These are phyloP conservation scores for Acronicta psi DNA, from an alignment of 2,888 invertebrate species.

Conservation along the genomic window DNA sequence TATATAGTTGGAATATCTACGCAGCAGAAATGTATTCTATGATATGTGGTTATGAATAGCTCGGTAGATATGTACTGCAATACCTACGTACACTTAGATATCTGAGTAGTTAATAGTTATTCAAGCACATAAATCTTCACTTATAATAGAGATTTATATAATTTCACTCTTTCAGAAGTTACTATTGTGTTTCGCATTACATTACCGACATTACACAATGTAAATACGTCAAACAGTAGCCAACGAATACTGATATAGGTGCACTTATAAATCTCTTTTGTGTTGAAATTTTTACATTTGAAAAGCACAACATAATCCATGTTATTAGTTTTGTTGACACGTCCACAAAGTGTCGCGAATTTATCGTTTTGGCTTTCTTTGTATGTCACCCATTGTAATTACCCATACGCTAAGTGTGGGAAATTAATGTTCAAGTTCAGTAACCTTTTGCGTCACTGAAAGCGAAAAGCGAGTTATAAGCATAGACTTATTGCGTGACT, in stretches of 20 bases:
- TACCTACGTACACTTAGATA: not conserved
- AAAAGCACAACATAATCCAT: slow-evolving; percentile 68
- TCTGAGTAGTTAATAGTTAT: slow-evolving; percentile 19
- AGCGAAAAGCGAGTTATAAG: slow-evolving; percentile 51
- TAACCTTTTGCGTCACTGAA: slow-evolving; percentile 18
- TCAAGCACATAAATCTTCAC: slow-evolving; percentile 31
- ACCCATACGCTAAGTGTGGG: slow-evolving; percentile 81
- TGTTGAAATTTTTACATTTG: slow-evolving; percentile 52
- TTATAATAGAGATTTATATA: slow-evolving; percentile 27
- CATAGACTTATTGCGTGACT: not conserved
- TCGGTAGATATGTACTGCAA: slow-evolving; percentile 8
- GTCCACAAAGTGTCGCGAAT: slow-evolving; percentile 73
- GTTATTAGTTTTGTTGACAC: slow-evolving; percentile 79
- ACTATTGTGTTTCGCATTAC: slow-evolving; percentile 43
- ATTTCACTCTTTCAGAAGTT: slow-evolving; percentile 20
- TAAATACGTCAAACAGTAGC: slow-evolving; percentile 48
- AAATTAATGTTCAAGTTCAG: slow-evolving; percentile 71
- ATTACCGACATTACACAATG: slow-evolving; percentile 50
- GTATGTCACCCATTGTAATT: slow-evolving; percentile 68
- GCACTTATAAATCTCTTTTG: slow-evolving; percentile 53
- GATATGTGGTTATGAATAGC: slow-evolving; percentile 44
- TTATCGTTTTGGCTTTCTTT: slow-evolving; percentile 72
- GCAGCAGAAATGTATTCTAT: slow-evolving; percentile 16
- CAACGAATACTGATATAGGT: slow-evolving; percentile 36
- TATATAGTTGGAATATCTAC: slow-evolving; percentile 25